Base-by-base conservation (phyloP, 2,888 invertebrate genomes). In the Zygothrica quintamaculata region DNA sequence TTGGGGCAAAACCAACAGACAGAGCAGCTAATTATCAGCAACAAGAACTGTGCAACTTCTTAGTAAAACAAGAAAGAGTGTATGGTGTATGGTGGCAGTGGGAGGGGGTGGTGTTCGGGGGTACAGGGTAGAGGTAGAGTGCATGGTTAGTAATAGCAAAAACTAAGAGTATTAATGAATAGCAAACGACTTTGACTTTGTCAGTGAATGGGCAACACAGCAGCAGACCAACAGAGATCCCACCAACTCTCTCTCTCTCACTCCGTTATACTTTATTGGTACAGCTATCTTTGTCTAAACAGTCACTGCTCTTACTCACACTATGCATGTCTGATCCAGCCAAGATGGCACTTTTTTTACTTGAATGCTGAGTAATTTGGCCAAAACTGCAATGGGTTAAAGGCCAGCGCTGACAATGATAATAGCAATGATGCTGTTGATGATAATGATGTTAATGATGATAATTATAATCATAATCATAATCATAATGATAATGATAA, bases 111-210 rank as follows among this genome's bases (percentile, higher is more conserved):
- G 9, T n/a, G n/a, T n/a, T n/a, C n/a, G n/a, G n/a, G n/a, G n/a
- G n/a, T n/a, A n/a, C n/a, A n/a, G n/a, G n/a, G n/a, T n/a, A n/a
- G 33, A 11, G 31, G 33, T 29, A 12, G 31, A n/a, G 12, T 25
- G 39, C 8, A 9, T 37, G n/a, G 18, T 22, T 22, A 22, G 18
- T 29, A 12, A 8, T 5, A 22, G 57, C 66, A 85, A 84, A 77
- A 78, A 77, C 85, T 84, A 74, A 77, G 81, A 81, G 85, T 87
- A 87, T 87, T 81, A 81, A 81, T 81, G 87, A 81, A 81, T 87
- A 81, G 87, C 87, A 87, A 81, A 81, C 87, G 87, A 87, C 82
- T 81, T 84, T 84, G 85, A 77, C 79, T 86, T 66, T 60, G 59
- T 39, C 56, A 59, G 44, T 33, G 65, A 75, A 65, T 75, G 75